Evolutionary conservation across 2,888 invertebrate species (phyloP).

Genomic region (Mayetiola destructor): DNA sequence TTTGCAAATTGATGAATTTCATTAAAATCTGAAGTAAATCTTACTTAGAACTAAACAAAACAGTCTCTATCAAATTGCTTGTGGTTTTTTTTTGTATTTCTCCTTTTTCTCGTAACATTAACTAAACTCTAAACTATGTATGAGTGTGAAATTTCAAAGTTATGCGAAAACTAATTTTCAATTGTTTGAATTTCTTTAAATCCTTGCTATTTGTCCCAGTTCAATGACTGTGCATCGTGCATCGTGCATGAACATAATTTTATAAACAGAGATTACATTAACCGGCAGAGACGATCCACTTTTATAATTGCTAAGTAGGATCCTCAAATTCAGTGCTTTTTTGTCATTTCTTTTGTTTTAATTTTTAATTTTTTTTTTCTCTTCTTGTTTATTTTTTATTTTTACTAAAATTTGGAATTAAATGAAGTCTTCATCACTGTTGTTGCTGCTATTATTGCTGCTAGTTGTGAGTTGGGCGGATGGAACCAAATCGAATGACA

Average conservation of each 20-base stretch:
- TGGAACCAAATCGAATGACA: slow-evolving; percentile 46
- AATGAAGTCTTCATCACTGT: slow-evolving; percentile 14
- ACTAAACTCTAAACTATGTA: not conserved
- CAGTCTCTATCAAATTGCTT: not conserved
- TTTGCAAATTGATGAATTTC: too few relatives aligned
- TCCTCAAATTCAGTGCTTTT: too few relatives aligned
- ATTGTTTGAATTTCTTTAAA: not conserved
- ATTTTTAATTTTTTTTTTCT: too few relatives aligned
- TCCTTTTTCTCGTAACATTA: not conserved
- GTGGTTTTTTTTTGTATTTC: not conserved
- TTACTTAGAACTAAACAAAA: not conserved
- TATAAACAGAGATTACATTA: not conserved
- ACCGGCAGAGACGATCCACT: not conserved
- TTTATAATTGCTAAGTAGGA: not conserved
- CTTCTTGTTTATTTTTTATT: too few relatives aligned
- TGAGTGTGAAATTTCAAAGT: not conserved
- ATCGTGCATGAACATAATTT: not conserved
- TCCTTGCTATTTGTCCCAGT: too few relatives aligned
- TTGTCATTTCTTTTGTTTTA: too few relatives aligned
- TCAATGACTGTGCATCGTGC: too few relatives aligned
- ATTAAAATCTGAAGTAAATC: too few relatives aligned
- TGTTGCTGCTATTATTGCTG: not conserved
- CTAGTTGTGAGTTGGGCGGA: not conserved
- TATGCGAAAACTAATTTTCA: not conserved
- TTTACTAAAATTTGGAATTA: not conserved